Base-by-base conservation (phyloP, 2,888 invertebrate genomes). In the Erebia palarica region DNA sequence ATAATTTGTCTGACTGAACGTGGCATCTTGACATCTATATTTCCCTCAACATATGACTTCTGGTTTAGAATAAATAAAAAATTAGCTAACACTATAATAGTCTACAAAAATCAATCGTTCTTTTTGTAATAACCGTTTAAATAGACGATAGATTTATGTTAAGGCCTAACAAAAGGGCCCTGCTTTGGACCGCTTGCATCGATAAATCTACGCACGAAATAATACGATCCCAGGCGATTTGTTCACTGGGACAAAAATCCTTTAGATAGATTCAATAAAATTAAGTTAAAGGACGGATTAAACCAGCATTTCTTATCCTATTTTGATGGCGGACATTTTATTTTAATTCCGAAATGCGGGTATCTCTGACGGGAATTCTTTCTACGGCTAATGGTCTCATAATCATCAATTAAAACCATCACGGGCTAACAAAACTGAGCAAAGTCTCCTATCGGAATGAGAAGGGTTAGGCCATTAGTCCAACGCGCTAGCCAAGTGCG, bases 141-240 rank as follows among this genome's bases (percentile, higher is more conserved):
- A 89, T 89, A 89, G 87, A 84, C 84, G 84, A 85, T 85, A 88
- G 90, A 92, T 91, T 91, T 92, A 91, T 90, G 88, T 86, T 86
- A 86, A 88, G 89, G 79, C 87, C 91, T 88, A 88, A 91, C 90
- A 91, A 91, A 90, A 84, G 87, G 88, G 83, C 85, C 84, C 84
- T 49, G 61, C 18, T 47, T 65, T 87, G 84, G 87, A 87, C 86
- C 86, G 81, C 80, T 83, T 84, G 84, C 83, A 84, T 84, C 90
- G 84, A 92, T 92, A 92, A 91, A 92, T 92, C 91, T 90, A 88
- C 88, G 86, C 84, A 87, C 87, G 86, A 90, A 90, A 91, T 90
- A 92, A 91, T 91, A 89, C 89, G 87, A 89, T 88, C 87, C 88
- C 87, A 77, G 79, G 86, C 89, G 87, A 91, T 90, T 90, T 90